A percentile compares a stretch with the other conserved stretches of the same genome.
phyloP scores from a whole-genome alignment of 1,140 invertebrate genomes.

The Hylaeus volcanicus region DNA sequence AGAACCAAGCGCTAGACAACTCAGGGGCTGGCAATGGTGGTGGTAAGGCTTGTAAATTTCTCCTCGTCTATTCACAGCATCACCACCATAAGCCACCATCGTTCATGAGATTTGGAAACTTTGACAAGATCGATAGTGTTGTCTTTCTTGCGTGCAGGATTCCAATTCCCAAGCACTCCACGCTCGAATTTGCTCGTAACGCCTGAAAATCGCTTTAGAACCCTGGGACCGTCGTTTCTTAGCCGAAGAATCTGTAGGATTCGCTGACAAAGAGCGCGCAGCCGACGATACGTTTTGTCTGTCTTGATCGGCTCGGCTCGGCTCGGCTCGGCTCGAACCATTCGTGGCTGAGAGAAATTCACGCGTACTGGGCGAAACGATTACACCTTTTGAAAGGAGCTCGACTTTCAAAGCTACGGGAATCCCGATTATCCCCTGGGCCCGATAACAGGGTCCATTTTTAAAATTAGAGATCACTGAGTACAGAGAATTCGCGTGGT shows the following conservation, averaged over 20 bases:
- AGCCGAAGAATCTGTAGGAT: constrained; percentile 2
- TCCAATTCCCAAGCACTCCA: constrained; percentile 18
- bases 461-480: neutral
- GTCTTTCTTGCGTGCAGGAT: constrained; percentile 32
- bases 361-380: neutral
- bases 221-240: neutral
- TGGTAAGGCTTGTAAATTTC: constrained; percentile 76
- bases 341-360: neutral
- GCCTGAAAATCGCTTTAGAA: constrained; percentile 26
- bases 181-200: constrained; percentile 25
- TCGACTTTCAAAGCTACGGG: no score
- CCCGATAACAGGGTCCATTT: neutral
- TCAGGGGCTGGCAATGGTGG: constrained; percentile 76
- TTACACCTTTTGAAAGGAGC: neutral
- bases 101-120: constrained; percentile 43
- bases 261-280: neutral
- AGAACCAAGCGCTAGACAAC: constrained; percentile 78
- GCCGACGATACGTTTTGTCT: constrained; percentile 11
- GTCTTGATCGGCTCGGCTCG: neutral
- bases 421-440: neutral
- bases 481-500: no score
- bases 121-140: constrained; percentile 41
- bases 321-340: neutral
- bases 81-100: constrained; percentile 49
- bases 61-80: constrained; percentile 43